Evolutionary conservation across 2,113 vertebrate genomes (phyloP), one percentile per base, ranked within the genome.

Genomic region (Cochlearius cochlearius): DNA sequence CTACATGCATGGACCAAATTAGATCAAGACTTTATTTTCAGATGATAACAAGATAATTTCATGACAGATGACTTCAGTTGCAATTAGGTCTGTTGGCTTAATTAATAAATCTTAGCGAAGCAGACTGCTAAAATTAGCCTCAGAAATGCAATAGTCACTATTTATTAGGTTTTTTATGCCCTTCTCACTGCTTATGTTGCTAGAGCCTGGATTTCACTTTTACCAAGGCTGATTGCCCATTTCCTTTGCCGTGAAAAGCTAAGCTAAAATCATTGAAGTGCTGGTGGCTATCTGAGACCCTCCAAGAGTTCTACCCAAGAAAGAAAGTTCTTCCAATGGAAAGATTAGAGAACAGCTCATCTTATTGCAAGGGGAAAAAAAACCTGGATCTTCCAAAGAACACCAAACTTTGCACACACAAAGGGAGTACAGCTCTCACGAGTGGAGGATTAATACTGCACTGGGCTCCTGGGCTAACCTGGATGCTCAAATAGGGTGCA

Each of bases 11-110:
- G 8, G 23, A 59, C 30, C 11, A 53, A 63, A 12, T 62, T 49
- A 77, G 26, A 38, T 16, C 15, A 86, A 88, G 68, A 53, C 34
- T 86, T 91, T 43, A 59, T 94, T 96, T 89, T 94, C 36, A 74
- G 19, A 56, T 66, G 10, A 47, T 58, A 76, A n/a, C n/a, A 93
- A 49, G 21, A 62, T 30, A 62, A 83, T 77, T 60, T 86, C 23
- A 45, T 76, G 45, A 74, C 72, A 86, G 63, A 50, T 86, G 47
- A 60, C 41, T 86, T 89, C 21, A 80, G 14, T 16, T 77, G 55
- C 39, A n/a, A 5, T 55, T 85, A 82, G n/a, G 21, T 73, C 77
- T 93, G 34, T 55, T 92, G 68, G 47, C 91, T 55, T 67, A 94
- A 91, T 72, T 64, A 63, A 73, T 77, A 17, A 73, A 75, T 59